phyloP scores from a whole-genome alignment of 2,888 invertebrate genomes.

The Stramonita haemastoma region DNA sequence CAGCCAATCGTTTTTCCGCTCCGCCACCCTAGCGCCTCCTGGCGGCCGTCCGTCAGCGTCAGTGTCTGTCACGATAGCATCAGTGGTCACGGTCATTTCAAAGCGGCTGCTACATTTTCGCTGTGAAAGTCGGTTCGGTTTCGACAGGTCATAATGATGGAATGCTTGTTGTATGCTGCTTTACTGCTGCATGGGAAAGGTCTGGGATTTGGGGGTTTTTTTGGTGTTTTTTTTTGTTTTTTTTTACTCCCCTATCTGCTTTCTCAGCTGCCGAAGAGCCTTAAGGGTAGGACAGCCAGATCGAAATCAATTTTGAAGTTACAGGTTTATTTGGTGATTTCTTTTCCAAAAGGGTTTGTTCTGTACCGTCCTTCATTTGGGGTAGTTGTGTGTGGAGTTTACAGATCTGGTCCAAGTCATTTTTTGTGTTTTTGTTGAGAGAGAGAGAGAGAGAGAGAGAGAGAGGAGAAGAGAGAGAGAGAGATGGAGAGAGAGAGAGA shows the following conservation, averaged over 20 bases:
- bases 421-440: neutral
- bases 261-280: too few species aligned
- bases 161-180: constrained; percentile 18
- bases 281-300: neutral
- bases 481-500: neutral
- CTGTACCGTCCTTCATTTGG: too few species aligned
- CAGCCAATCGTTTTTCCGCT: constrained; percentile 34
- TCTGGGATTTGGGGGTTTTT: neutral
- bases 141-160: constrained; percentile 1
- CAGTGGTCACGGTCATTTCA: constrained; percentile 35
- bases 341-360: too few species aligned
- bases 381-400: too few species aligned
- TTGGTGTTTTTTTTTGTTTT: neutral
- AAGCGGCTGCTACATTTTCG: neutral
- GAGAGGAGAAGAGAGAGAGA: neutral
- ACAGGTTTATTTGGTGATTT: too few species aligned
- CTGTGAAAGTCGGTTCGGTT: neutral
- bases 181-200: neutral
- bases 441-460: neutral
- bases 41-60: constrained; percentile 10
- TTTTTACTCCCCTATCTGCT: neutral
- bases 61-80: constrained; percentile 37
- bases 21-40: constrained; percentile 30
- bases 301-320: too few species aligned
- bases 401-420: too few species aligned